Evolutionary conservation across 2,888 invertebrate genomes (phyloP).

Genomic region (Prionchulus punctatus): DNA sequence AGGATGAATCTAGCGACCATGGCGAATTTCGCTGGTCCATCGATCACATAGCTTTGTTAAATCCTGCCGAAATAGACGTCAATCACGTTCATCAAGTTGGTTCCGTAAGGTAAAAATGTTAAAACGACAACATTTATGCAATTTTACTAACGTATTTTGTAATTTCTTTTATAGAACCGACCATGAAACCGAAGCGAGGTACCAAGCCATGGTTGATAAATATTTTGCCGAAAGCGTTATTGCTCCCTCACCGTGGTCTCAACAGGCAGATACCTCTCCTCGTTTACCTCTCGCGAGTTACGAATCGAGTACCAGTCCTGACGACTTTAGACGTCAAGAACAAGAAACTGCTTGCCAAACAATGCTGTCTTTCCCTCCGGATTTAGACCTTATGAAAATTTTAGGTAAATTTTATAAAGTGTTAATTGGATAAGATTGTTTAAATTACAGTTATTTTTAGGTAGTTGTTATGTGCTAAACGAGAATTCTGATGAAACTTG

Average conservation of each 20-base stretch:
- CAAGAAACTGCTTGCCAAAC: background rate
- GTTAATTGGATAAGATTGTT: no score
- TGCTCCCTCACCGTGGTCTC: conserved; percentile 1
- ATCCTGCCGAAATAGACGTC: conserved; percentile 32
- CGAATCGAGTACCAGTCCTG: background rate
- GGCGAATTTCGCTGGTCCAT: conserved; percentile 26
- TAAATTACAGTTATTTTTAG: no score
- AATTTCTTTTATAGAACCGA: background rate
- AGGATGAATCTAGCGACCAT: background rate
- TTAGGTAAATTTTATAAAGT: no score
- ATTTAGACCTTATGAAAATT: background rate
- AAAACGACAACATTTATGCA: background rate
- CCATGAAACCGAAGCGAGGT: background rate
- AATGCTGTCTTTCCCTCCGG: background rate
- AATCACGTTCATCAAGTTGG: conserved; percentile 2
- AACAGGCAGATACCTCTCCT: background rate
- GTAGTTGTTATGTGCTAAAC: no score
- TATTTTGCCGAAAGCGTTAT: conserved; percentile 15
- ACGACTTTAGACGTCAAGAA: no score
- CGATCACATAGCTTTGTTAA: conserved; percentile 30
- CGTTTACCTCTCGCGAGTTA: background rate
- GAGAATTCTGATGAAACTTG: no score
- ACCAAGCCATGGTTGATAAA: conserved; percentile 4
- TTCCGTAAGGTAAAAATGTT: background rate
- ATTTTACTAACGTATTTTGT: background rate